Percentiles rank a stretch among this genome's conserved stretches.
Conservation (phyloP, 1,140 invertebrate genomes). For the Brachionus plicatilis region DNA sequence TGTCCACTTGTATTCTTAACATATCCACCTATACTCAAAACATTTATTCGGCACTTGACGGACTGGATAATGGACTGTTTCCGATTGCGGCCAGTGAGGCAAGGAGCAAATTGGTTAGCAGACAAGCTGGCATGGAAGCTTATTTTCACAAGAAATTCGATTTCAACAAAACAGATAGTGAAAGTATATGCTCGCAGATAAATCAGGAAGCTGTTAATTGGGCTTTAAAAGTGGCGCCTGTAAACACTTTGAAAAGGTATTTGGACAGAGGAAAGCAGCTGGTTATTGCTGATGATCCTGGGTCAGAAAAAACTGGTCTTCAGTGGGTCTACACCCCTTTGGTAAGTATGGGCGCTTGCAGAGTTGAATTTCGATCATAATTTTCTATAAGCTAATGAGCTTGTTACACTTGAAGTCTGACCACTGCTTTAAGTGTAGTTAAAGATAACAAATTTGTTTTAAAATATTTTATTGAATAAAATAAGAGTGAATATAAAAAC, state of each 20-base stretch:
- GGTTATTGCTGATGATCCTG: neutral
- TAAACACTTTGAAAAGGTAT: neutral
- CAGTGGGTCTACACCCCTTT: slow-evolving; percentile 12
- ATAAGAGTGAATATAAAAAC: too few relatives aligned
- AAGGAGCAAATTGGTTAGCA: neutral
- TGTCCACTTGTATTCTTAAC: neutral
- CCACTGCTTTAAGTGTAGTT: too few relatives aligned
- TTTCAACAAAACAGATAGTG: slow-evolving; percentile 36
- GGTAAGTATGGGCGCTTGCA: neutral
- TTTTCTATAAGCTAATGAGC: too few relatives aligned
- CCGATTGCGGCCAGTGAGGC: neutral
- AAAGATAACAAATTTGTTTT: too few relatives aligned
- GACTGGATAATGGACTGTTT: neutral
- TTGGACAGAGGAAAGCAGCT: neutral
- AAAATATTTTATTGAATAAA: too few relatives aligned
- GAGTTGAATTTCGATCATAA: neutral
- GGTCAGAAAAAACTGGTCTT: neutral
- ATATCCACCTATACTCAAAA: slow-evolving; percentile 26
- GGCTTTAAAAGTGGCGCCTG: slow-evolving; percentile 11
- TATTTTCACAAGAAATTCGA: neutral
- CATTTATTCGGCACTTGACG: neutral
- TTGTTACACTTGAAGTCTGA: too few relatives aligned
- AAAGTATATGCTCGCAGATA: neutral
- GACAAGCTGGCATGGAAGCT: slow-evolving; percentile 30
- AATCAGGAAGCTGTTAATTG: slow-evolving; percentile 31